These are phyloP conservation scores for Nannoperca australis DNA, from an alignment of 2,797 vertebrate species.

Conservation along the genomic window DNA sequence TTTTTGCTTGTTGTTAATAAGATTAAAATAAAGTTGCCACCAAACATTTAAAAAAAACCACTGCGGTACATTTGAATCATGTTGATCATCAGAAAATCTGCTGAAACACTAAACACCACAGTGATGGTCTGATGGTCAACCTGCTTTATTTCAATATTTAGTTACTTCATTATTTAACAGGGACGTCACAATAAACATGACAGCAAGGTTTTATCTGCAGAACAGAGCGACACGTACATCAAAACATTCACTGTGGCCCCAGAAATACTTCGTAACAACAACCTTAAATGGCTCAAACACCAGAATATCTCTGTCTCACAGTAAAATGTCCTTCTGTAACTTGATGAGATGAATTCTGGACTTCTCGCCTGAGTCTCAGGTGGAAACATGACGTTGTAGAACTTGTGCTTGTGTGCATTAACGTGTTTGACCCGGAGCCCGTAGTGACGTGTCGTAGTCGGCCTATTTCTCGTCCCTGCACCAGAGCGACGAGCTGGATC, in stretches of 20 bases:
- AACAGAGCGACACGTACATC: no score
- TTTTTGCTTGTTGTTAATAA: not conserved
- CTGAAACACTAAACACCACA: no score
- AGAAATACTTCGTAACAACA: no score
- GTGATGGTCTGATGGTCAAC: not conserved
- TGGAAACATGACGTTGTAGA: not conserved
- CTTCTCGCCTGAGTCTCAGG: not conserved
- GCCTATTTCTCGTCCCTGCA: conserved; percentile 69
- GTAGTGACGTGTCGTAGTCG: conserved; percentile 57
- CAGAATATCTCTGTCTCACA: not conserved
- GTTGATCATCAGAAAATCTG: no score
- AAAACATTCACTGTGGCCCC: no score
- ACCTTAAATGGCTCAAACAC: not conserved
- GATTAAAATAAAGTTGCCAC: not conserved
- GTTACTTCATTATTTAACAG: not conserved
- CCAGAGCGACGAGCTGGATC: conserved; percentile 93
- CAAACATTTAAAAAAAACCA: not conserved
- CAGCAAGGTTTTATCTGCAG: no score
- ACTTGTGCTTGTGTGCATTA: not conserved
- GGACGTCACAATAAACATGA: not conserved
- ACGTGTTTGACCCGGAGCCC: rapidly evolving
- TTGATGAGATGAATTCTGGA: not conserved
- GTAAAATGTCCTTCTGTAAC: no score
- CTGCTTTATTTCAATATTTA: not conserved
- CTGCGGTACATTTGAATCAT: no score